Conservation (phyloP, 2,113 vertebrate species). For the Syrrhaptes paradoxus region DNA sequence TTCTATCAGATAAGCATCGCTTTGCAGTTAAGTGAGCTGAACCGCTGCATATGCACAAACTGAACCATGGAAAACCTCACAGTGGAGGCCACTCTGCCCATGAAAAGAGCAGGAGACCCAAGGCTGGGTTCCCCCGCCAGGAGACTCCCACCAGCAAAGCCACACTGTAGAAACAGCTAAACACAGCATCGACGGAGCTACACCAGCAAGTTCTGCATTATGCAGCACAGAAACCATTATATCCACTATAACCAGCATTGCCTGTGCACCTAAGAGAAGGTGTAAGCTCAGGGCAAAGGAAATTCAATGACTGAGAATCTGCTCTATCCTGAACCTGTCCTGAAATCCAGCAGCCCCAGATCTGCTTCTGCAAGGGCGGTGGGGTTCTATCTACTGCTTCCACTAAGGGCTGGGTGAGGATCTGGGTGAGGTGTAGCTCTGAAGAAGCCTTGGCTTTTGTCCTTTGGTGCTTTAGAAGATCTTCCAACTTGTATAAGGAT, state of each 20-base stretch:
- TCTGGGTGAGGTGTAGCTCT: background rate
- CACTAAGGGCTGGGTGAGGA: background rate
- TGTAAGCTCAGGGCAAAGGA: background rate
- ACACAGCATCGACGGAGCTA: background rate
- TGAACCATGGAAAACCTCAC: conserved; percentile 2
- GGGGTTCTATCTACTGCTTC: background rate
- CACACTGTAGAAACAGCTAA: background rate
- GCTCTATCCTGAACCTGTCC: background rate
- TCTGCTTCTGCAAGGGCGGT: background rate
- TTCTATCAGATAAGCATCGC: conserved; percentile 61
- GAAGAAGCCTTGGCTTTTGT: background rate
- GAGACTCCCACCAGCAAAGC: background rate
- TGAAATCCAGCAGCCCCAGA: background rate
- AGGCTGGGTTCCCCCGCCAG: background rate
- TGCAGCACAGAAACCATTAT: background rate
- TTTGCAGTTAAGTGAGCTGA: conserved; percentile 36
- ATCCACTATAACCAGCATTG: background rate
- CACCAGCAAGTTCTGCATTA: background rate
- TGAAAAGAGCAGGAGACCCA: background rate
- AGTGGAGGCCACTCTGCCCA: background rate
- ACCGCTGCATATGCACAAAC: background rate
- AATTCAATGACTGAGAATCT: background rate
- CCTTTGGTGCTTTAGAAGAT: background rate
- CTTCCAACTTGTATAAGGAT: background rate
- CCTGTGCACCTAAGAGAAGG: background rate